These are phyloP conservation scores for Anaspis maculata DNA, from an alignment of 2,888 invertebrate species.

Conservation along the genomic window DNA sequence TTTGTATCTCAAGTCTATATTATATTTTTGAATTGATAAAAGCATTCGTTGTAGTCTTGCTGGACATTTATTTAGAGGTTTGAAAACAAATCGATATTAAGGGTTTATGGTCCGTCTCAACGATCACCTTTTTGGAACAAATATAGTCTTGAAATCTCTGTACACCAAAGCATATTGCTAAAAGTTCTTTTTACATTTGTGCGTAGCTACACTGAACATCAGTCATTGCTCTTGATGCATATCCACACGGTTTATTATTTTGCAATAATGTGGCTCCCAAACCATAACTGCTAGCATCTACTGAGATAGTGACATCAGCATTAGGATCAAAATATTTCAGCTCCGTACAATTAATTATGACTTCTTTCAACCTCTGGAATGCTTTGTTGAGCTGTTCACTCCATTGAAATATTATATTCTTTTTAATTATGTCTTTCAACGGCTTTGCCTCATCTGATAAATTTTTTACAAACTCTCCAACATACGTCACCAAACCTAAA, in stretches of 20 bases:
- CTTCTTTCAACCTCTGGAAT: slow-evolving; percentile 6
- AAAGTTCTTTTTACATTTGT: slow-evolving; percentile 12
- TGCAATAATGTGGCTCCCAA: slow-evolving; percentile 22
- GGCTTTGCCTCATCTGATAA: slow-evolving; percentile 5
- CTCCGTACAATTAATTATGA: slow-evolving; percentile 2
- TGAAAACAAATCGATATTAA: too few relatives aligned
- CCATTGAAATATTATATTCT: slow-evolving; percentile 8
- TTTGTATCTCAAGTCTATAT: too few relatives aligned
- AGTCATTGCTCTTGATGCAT: slow-evolving; percentile 7
- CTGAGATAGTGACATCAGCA: slow-evolving; percentile 10
- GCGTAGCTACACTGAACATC: slow-evolving; percentile 6
- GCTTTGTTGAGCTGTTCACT: slow-evolving; percentile 1
- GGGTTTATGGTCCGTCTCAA: slow-evolving; percentile 19
- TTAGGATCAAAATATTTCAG: slow-evolving; percentile 9
- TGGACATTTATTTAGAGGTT: too few relatives aligned
- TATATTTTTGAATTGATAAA: too few relatives aligned
- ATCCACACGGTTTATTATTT: slow-evolving; percentile 19
- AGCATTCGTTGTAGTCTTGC: too few relatives aligned
- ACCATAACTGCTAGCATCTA: slow-evolving; percentile 16
- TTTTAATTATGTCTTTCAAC: slow-evolving; percentile 6
- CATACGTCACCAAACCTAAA: slow-evolving; percentile 12
- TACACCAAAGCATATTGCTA: slow-evolving; percentile 6
- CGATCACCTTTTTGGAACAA: slow-evolving; percentile 11
- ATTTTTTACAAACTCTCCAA: slow-evolving; percentile 8
- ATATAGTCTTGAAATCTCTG: slow-evolving; percentile 7